Evolutionary conservation across 2,888 invertebrate genomes (phyloP).

Genomic region (Artemia sp.): DNA sequence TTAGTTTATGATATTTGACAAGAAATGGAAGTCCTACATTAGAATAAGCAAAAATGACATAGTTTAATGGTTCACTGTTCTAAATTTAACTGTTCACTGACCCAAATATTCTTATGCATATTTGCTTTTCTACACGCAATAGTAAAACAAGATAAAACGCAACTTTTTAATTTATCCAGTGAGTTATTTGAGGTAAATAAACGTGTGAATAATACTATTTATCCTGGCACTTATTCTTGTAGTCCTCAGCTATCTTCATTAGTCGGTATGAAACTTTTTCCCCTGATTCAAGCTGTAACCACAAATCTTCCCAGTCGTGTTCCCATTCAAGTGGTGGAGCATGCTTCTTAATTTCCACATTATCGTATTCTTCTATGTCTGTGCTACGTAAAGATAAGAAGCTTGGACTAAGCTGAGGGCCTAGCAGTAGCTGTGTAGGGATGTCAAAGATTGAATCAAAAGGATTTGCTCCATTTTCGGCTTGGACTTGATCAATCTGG

Average conservation of each 20-base stretch:
- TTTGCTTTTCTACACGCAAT: too few species aligned
- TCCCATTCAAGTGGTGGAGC: constrained; percentile 9
- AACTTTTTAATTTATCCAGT: too few species aligned
- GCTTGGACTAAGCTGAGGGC: constrained; percentile 12
- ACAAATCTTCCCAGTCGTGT: constrained; percentile 15
- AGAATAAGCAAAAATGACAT: too few species aligned
- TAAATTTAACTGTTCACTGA: too few species aligned
- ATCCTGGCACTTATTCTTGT: neutral
- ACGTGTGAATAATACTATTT: too few species aligned
- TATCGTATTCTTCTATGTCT: neutral
- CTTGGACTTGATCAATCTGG: constrained; percentile 6
- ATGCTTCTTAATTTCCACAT: neutral
- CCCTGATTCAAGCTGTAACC: constrained; percentile 6
- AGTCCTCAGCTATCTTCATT: constrained; percentile 5
- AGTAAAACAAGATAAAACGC: too few species aligned
- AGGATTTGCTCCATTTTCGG: neutral
- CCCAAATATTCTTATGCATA: too few species aligned
- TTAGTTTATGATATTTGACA: too few species aligned
- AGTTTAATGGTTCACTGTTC: too few species aligned
- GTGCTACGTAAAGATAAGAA: neutral
- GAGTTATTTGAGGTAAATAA: too few species aligned
- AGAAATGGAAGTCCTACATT: too few species aligned
- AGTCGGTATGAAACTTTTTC: constrained; percentile 9
- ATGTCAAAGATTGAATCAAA: neutral
- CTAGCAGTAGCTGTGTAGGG: constrained; percentile 9